Conservation (phyloP, 2,113 vertebrate species). For the Eleginops maclovinus region DNA sequence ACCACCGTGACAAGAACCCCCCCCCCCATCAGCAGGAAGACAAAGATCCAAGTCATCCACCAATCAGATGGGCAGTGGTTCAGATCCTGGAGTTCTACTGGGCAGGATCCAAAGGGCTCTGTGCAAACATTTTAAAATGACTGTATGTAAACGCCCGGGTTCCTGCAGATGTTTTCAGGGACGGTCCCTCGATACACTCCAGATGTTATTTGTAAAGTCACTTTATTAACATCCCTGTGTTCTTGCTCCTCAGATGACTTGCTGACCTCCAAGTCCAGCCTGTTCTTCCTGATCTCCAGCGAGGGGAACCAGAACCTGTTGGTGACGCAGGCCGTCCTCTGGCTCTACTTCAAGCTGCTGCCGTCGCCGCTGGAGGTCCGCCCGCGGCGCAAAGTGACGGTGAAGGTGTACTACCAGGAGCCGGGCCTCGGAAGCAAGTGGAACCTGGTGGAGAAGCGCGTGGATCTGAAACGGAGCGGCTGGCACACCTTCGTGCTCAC, state of each 20-base stretch:
- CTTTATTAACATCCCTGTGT: background rate
- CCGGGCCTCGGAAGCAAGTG: slow-evolving; percentile 88
- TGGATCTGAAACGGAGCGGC: slow-evolving; percentile 94
- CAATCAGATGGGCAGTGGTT: no score
- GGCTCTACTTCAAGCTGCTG: slow-evolving; percentile 95
- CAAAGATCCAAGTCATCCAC: no score
- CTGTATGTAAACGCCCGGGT: no score
- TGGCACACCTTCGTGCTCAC: slow-evolving; percentile 97
- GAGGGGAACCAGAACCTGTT: slow-evolving; percentile 96
- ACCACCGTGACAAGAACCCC: no score
- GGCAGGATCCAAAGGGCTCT: no score
- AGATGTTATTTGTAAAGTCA: no score
- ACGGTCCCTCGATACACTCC: no score
- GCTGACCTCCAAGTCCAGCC: slow-evolving; percentile 92
- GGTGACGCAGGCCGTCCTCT: slow-evolving; percentile 93
- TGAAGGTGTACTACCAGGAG: slow-evolving; percentile 95
- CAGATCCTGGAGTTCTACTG: no score
- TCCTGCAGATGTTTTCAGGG: no score
- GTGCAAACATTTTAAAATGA: no score
- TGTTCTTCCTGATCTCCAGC: slow-evolving; percentile 96
- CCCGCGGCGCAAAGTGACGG: slow-evolving; percentile 89
- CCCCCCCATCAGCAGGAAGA: background rate
- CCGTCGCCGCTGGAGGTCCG: slow-evolving; percentile 88
- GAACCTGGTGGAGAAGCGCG: slow-evolving; percentile 94
- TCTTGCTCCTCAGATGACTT: slow-evolving; percentile 87